These are phyloP conservation scores for Coenonympha glycerion DNA, from an alignment of 2,888 invertebrate species.

Conservation along the genomic window DNA sequence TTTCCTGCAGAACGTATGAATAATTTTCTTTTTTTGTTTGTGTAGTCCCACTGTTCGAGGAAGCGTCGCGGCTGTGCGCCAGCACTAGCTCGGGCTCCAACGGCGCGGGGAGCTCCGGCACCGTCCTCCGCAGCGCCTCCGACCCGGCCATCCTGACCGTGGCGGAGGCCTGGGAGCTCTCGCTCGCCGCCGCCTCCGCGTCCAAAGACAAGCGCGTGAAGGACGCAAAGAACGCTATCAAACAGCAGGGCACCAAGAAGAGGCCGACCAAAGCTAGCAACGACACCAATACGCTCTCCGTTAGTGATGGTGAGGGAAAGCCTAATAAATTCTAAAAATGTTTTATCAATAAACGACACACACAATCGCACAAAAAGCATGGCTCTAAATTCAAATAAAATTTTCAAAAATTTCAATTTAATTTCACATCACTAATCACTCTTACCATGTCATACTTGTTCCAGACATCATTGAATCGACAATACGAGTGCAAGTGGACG, in stretches of 20 bases:
- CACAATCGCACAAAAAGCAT: too few species aligned
- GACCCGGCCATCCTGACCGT: conserved; percentile 88
- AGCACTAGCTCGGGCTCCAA: conserved; percentile 36
- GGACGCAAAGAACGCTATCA: conserved; percentile 82
- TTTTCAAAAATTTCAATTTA: too few species aligned
- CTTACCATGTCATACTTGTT: too few species aligned
- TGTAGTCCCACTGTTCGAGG: conserved; percentile 56
- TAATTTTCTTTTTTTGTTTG: too few species aligned
- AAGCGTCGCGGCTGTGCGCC: conserved; percentile 38
- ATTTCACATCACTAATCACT: too few species aligned
- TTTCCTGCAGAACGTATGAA: too few species aligned
- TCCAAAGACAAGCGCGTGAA: conserved; percentile 93
- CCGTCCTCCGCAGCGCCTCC: conserved; percentile 78
- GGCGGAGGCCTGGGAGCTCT: conserved; percentile 85
- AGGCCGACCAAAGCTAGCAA: conserved; percentile 47
- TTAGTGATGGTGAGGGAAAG: conserved; percentile 45
- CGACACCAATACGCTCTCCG: conserved; percentile 42
- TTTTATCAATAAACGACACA: background rate
- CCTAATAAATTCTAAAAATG: background rate
- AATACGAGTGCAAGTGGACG: conserved; percentile 54
- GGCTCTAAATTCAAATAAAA: too few species aligned
- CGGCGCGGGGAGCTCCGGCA: conserved; percentile 78
- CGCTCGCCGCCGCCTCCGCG: conserved; percentile 88
- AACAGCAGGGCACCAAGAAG: conserved; percentile 61
- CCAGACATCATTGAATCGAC: conserved; percentile 52